Evolutionary conservation across 2,888 invertebrate genomes (phyloP).

Genomic region (Phlogophora meticulosa): DNA sequence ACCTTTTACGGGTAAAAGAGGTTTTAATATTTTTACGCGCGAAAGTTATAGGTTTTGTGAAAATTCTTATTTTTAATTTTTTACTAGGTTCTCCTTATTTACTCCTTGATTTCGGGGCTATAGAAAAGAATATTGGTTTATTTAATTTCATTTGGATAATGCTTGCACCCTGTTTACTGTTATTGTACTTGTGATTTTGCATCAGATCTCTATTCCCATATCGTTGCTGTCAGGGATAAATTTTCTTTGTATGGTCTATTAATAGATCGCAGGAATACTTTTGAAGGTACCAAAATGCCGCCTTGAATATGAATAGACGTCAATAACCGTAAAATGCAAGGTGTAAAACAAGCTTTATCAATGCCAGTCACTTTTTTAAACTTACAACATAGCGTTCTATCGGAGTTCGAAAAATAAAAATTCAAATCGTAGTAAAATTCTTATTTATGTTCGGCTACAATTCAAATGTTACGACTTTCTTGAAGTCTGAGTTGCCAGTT

Average conservation of each 20-base stretch:
- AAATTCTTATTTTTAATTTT: constrained; percentile 48
- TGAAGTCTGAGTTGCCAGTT: constrained; percentile 67
- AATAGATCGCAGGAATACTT: too few species aligned
- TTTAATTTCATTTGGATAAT: background rate
- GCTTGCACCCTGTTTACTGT: too few species aligned
- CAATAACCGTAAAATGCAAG: constrained; percentile 5
- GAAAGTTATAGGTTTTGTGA: constrained; percentile 41
- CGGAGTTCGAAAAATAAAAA: constrained; percentile 62
- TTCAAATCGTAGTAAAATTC: constrained; percentile 64
- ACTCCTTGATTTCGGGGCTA: constrained; percentile 1
- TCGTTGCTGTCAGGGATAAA: too few species aligned
- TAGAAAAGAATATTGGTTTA: background rate
- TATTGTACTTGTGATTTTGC: too few species aligned
- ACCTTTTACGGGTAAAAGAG: constrained; percentile 58
- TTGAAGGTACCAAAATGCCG: background rate
- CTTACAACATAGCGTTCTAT: constrained; percentile 28
- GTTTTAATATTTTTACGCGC: constrained; percentile 60
- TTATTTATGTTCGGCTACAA: constrained; percentile 73
- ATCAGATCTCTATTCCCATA: too few species aligned
- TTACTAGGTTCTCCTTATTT: constrained; percentile 44
- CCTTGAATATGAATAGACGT: background rate
- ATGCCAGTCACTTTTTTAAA: constrained; percentile 25
- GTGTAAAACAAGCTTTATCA: constrained; percentile 19
- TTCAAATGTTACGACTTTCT: constrained; percentile 74
- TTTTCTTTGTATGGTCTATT: too few species aligned